These are phyloP conservation scores for Cephus runcator DNA, from an alignment of 2,888 invertebrate species.

Conservation along the genomic window DNA sequence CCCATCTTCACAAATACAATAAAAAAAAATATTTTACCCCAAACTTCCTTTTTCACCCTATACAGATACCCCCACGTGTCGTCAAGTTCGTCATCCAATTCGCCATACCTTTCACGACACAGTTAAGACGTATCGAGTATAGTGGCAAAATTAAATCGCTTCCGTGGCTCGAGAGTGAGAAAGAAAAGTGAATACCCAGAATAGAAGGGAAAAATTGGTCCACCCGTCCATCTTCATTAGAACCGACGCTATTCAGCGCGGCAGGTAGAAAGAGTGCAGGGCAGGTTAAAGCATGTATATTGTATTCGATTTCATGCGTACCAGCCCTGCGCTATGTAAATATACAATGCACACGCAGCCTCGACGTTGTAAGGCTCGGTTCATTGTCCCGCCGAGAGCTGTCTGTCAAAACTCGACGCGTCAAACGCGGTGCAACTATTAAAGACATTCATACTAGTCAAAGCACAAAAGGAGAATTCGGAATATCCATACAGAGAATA, in stretches of 20 bases:
- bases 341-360: background rate
- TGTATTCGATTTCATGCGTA: constrained; percentile 5
- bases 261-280: constrained; percentile 3
- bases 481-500: constrained; percentile 14
- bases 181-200: background rate
- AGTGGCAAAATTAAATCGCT: background rate
- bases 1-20: background rate
- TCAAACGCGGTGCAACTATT: constrained; percentile 27
- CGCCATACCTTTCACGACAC: background rate
- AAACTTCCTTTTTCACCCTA: background rate
- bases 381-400: constrained; percentile 41
- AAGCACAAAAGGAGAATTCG: constrained; percentile 3
- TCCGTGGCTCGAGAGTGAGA: background rate
- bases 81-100: background rate
- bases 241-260: background rate
- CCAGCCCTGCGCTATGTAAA: background rate
- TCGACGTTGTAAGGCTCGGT: background rate
- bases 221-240: constrained; percentile 10
- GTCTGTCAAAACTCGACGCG: constrained; percentile 50
- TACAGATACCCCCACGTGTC: background rate
- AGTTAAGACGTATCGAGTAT: background rate
- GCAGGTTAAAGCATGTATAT: constrained; percentile 9
- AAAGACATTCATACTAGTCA: constrained; percentile 16
- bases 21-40: background rate
- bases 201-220: background rate